phyloP scores from a whole-genome alignment of 2,113 vertebrate genomes.

The Cyphomyrus plagiostoma region DNA sequence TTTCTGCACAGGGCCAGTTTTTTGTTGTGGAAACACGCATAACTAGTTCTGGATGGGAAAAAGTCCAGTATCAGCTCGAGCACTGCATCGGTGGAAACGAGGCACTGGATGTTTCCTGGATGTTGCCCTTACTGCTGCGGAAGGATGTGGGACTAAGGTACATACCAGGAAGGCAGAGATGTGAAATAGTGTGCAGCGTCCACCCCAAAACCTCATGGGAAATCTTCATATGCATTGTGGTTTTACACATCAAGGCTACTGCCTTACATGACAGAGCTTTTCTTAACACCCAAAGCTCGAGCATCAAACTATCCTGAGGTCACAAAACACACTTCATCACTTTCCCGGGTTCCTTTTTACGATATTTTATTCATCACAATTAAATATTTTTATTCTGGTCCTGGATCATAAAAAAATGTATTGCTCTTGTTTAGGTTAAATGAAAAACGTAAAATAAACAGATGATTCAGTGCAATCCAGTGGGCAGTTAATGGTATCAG shows the following conservation, averaged over 20 bases:
- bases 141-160: not conserved
- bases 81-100: no score
- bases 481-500: not conserved
- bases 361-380: not conserved
- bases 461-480: not conserved
- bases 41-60: no score
- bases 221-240: not conserved
- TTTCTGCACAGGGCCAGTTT: no score
- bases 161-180: not conserved
- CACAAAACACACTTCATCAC: not conserved
- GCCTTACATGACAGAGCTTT: not conserved
- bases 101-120: no score
- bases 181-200: not conserved
- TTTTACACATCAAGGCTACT: not conserved
- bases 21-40: no score
- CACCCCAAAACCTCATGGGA: not conserved
- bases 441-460: not conserved
- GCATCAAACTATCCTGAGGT: not conserved
- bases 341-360: not conserved
- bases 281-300: not conserved
- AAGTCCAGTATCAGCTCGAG: no score
- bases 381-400: not conserved
- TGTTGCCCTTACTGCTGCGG: not conserved
- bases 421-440: not conserved
- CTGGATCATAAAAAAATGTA: not conserved